A percentile compares a stretch with the other conserved stretches of the same genome.
Conservation (phyloP, 2,113 vertebrate species). For the Halichoerus grypus region DNA sequence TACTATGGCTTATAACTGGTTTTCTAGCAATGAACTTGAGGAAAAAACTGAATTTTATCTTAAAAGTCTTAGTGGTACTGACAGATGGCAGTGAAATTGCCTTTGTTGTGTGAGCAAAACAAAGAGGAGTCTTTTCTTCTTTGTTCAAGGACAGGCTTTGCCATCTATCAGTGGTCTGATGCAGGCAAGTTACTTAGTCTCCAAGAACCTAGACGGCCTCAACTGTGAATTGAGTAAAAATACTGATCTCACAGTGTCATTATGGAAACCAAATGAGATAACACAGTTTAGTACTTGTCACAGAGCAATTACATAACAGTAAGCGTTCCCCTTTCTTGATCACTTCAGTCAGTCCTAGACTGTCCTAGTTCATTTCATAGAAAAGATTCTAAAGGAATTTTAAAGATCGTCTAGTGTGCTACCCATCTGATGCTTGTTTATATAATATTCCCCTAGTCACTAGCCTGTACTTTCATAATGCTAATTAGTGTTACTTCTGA, state of each 20-base stretch:
- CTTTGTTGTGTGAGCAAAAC: not conserved
- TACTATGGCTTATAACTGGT: not conserved
- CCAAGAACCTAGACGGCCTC: not conserved
- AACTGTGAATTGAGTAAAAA: not conserved
- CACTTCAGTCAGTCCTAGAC: not conserved
- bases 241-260: not conserved
- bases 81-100: not conserved
- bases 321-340: not conserved
- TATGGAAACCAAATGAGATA: not conserved
- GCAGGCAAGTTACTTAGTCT: not conserved
- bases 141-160: not conserved
- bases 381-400: constrained; percentile 15
- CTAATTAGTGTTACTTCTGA: not conserved
- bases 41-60: not conserved
- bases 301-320: not conserved
- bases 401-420: not conserved
- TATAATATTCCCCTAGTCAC: not conserved
- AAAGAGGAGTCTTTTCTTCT: not conserved
- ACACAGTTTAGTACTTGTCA: not conserved
- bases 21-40: constrained; percentile 45
- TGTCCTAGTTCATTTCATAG: not conserved
- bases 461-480: not conserved
- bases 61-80: not conserved
- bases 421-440: not conserved
- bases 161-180: not conserved